Evolutionary conservation across 1,140 invertebrate genomes (phyloP).

Genomic region (Arion vulgaris): DNA sequence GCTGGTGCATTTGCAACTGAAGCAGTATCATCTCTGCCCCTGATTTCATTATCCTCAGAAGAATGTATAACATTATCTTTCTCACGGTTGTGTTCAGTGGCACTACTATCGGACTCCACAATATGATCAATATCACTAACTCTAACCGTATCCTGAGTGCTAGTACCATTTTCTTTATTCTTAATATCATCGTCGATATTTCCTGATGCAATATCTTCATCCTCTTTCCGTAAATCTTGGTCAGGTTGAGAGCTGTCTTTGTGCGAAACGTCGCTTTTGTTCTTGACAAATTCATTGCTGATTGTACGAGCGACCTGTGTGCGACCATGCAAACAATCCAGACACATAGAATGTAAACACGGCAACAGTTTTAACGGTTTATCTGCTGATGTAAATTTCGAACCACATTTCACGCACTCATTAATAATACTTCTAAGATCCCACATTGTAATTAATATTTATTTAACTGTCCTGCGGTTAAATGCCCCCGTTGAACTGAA

Average conservation of each 20-base stretch:
- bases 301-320: slow-evolving; percentile 33
- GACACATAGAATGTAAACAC: slow-evolving; percentile 88
- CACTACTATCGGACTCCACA: too few relatives aligned
- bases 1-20: background rate
- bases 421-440: slow-evolving; percentile 42
- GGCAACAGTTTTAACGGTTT: slow-evolving; percentile 84
- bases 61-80: background rate
- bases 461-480: background rate
- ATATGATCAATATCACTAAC: too few relatives aligned
- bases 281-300: background rate
- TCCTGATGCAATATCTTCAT: background rate
- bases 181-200: background rate
- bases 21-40: background rate
- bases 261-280: background rate
- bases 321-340: slow-evolving; percentile 79
- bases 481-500: background rate
- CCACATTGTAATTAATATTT: slow-evolving; percentile 3
- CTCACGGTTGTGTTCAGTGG: background rate
- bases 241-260: background rate
- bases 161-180: background rate
- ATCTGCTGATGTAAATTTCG: slow-evolving; percentile 75
- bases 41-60: background rate
- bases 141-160: background rate
- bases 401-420: slow-evolving; percentile 75
- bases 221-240: background rate